Conservation (phyloP, 2,113 vertebrate species). For the Papio anubis region DNA sequence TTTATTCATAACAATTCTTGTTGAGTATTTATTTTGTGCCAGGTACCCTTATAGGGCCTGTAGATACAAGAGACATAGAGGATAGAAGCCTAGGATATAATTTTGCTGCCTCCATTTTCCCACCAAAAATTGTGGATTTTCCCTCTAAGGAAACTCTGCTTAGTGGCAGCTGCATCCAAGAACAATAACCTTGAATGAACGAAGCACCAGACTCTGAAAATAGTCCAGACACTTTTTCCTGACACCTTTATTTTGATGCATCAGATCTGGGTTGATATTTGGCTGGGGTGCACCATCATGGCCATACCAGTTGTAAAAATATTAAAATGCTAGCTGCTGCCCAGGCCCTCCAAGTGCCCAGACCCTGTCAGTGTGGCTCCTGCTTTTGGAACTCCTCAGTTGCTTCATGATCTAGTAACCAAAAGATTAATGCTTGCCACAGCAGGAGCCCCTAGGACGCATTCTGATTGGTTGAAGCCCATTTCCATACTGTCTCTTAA, state of each 20-base stretch:
- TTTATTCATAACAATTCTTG: not conserved
- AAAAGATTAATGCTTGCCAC: not conserved
- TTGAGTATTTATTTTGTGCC: not conserved
- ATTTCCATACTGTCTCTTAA: not conserved
- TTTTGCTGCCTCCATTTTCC: not conserved
- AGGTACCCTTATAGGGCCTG: not conserved
- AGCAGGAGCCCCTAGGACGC: not conserved
- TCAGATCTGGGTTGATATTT: not conserved
- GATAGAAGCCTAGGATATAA: not conserved
- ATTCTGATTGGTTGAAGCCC: not conserved
- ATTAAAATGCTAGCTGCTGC: not conserved
- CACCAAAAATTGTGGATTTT: not conserved
- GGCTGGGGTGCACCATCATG: not conserved
- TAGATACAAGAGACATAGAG: not conserved
- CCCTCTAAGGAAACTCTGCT: not conserved
- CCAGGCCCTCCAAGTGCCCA: not conserved
- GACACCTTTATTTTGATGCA: not conserved
- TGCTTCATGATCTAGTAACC: not conserved
- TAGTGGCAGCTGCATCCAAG: not conserved
- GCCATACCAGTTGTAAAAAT: not conserved
- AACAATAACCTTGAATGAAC: not conserved
- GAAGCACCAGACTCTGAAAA: not conserved
- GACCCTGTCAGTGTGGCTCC: not conserved
- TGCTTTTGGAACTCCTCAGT: not conserved
- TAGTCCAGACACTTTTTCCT: not conserved